A percentile compares a stretch with the other conserved stretches of the same genome.
Conservation (phyloP, 2,113 vertebrate species). For the Calidris pygmaea region DNA sequence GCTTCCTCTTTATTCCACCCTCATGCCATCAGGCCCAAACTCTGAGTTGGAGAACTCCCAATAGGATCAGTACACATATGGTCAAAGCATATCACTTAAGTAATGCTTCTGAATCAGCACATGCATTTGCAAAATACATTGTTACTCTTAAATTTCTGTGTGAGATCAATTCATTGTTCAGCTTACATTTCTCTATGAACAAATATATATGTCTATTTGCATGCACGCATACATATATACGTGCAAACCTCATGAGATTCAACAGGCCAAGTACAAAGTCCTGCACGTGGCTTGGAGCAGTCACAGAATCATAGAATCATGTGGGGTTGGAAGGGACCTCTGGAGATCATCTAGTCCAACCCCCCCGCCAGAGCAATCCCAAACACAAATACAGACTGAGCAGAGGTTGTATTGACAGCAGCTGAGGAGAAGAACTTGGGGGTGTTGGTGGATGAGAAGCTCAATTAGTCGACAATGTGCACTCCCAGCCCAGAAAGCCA, state of each 20-base stretch:
- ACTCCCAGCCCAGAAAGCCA: not conserved
- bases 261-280: not conserved
- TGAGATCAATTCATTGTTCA: not conserved
- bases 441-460: not conserved
- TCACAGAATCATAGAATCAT: too few relatives aligned
- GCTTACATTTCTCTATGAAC: not conserved
- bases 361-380: not conserved
- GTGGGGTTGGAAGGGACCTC: too few relatives aligned
- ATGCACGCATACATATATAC: too few relatives aligned
- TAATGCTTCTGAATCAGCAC: conserved; percentile 14
- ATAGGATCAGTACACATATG: not conserved
- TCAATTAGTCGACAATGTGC: not conserved
- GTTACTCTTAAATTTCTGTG: not conserved
- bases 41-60: not conserved
- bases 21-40: conserved; percentile 3
- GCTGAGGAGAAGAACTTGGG: not conserved
- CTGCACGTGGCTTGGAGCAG: not conserved
- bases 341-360: too few relatives aligned
- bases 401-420: not conserved
- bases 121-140: not conserved
- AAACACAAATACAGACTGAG: not conserved
- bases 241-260: not conserved
- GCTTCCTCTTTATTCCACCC: conserved; percentile 26
- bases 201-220: not conserved
- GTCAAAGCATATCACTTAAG: not conserved